Evolutionary conservation across 2,888 invertebrate species (phyloP), one percentile per base, ranked within the genome.

Genomic region (Scelioninae gen. 2): DNA sequence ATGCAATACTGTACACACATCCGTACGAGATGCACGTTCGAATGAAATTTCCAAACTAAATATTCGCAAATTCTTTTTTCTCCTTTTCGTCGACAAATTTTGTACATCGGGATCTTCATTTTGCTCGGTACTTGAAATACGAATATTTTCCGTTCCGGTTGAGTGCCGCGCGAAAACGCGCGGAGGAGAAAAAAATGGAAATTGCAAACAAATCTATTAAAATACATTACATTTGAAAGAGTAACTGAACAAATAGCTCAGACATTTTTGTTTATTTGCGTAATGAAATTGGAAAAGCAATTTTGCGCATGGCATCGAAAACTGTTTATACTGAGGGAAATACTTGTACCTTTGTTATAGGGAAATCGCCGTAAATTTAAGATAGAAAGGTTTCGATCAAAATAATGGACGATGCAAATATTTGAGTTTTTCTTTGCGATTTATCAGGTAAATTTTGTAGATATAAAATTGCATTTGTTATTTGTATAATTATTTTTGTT

Each of bases 1-100:
- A 75, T 74, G 73, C 73, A 67, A 71, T 75, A 73, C 63, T 58
- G 61, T 58, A 73, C 50, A 46, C 41, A 33, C 25, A 19, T 19
- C 18, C 15, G 28, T 41, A 55, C 22, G 35, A 53, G 48, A 73
- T 33, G 52, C 48, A 45, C 45, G 5, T 52, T 52, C 50, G 55
- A 52, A 65, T 53, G 52, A 65, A 65, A 60, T 46, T 55, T 50
- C 13, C 61, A 53, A 72, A 45, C 28, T 48, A 72, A 61, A 67
- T 61, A 61, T 68, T 60, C 70, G 10, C 33, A 48, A 48, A 39
- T 67, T 63, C 37, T 45, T 60, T 69, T 69, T 45, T 41, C 39
- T 68, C 37, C 15, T 33, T 57, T 57, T 41, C 25, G n/a, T 55
- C 45, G 39, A 55, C 18, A 48, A 55, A 57, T 57, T 53, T 57